Evolutionary conservation across 1,140 invertebrate species (phyloP).

Genomic region (Achatina immaculata): DNA sequence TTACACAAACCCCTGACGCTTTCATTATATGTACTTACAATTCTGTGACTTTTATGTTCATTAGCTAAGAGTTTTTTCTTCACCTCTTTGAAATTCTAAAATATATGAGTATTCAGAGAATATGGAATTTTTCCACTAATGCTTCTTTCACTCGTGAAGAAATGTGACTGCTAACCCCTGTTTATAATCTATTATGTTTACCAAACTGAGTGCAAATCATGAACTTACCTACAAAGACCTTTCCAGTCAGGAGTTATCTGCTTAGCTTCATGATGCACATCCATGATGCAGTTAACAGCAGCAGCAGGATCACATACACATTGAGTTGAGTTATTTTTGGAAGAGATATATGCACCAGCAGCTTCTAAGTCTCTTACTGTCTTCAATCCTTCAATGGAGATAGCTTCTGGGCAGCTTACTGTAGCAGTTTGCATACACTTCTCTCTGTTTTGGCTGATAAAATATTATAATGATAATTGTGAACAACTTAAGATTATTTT

Average conservation of each 20-base stretch:
- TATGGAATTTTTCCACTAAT: too few relatives aligned
- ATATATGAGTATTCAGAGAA: too few relatives aligned
- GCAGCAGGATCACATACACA: conserved; percentile 41
- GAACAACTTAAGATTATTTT: too few relatives aligned
- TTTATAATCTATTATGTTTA: too few relatives aligned
- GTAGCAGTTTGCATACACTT: background rate
- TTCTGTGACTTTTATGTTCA: too few relatives aligned
- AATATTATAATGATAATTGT: background rate
- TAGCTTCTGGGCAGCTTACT: background rate
- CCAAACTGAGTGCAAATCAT: too few relatives aligned
- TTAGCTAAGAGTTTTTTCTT: too few relatives aligned
- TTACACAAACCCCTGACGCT: too few relatives aligned
- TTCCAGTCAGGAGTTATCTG: conserved; percentile 38
- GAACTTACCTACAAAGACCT: conserved; percentile 42
- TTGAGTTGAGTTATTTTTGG: background rate
- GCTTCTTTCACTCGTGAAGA: too few relatives aligned
- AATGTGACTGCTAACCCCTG: too few relatives aligned
- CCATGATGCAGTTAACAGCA: conserved; percentile 40
- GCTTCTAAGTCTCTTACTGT: background rate
- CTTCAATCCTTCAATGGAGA: background rate
- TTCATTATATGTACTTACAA: too few relatives aligned
- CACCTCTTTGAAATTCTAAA: too few relatives aligned
- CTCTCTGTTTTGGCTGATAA: background rate
- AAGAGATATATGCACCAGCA: background rate
- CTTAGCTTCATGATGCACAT: conserved; percentile 42